Evolutionary conservation across 2,888 invertebrate genomes (phyloP).

Genomic region (Drosophila flavopinicola): DNA sequence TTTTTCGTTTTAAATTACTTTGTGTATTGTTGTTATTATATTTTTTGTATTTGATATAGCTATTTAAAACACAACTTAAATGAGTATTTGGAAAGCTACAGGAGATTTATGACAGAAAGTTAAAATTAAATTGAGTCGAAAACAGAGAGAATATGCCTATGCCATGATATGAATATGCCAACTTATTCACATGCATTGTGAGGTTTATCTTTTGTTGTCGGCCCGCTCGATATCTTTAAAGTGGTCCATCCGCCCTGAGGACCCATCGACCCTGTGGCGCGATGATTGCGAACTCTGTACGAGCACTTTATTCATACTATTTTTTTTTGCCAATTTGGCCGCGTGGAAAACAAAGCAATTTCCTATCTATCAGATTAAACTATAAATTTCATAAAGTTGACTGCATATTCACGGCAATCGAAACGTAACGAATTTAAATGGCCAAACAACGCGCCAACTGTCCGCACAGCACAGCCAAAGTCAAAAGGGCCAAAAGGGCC

Average conservation of each 20-base stretch:
- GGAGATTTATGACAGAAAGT: too few relatives aligned
- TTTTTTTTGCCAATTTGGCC: constrained; percentile 43
- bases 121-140: too few relatives aligned
- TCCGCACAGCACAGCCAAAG: constrained; percentile 27
- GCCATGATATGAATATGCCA: too few relatives aligned
- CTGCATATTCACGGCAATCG: constrained; percentile 78
- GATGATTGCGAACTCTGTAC: constrained; percentile 11
- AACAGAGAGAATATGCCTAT: too few relatives aligned
- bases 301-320: constrained; percentile 33
- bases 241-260: constrained; percentile 16
- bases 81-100: too few relatives aligned
- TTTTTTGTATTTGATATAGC: too few relatives aligned
- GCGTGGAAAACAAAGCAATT: constrained; percentile 74
- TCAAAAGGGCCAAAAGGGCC: constrained; percentile 26
- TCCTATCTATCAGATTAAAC: constrained; percentile 79
- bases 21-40: too few relatives aligned
- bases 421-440: constrained; percentile 79
- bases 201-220: constrained; percentile 56
- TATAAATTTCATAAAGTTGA: constrained; percentile 79
- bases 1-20: background rate
- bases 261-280: background rate
- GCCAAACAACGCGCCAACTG: constrained; percentile 65
- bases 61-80: too few relatives aligned
- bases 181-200: constrained; percentile 48
- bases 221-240: constrained; percentile 53